A percentile compares a stretch with the other conserved stretches of the same genome.
These are phyloP conservation scores for Drosophila histrio DNA, from an alignment of 2,888 invertebrate species.

Conservation along the genomic window DNA sequence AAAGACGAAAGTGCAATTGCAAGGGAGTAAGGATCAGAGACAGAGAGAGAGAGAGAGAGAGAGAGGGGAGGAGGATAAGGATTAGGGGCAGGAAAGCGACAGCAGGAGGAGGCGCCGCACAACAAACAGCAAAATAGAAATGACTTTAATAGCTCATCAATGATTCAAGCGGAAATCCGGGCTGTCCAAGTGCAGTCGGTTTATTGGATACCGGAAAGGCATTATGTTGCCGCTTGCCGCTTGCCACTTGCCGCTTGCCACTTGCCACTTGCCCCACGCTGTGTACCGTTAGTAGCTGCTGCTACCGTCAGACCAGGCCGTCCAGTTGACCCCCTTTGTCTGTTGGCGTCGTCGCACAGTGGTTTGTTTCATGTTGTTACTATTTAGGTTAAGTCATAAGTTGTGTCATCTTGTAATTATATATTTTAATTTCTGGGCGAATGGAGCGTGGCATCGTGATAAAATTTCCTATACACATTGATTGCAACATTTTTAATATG, in stretches of 20 bases:
- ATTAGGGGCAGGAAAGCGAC: not conserved
- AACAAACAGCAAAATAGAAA: constrained; percentile 78
- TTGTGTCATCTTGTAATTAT: too few species aligned
- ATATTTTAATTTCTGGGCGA: too few species aligned
- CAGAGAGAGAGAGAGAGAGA: fast-evolving
- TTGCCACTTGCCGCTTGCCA: not conserved
- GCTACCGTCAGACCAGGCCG: constrained; percentile 9
- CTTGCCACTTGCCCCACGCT: constrained; percentile 7
- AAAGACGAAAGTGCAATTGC: constrained; percentile 31
- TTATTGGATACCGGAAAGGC: constrained; percentile 82
- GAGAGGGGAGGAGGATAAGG: too few species aligned
- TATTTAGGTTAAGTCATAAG: too few species aligned
- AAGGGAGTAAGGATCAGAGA: constrained; percentile 9
- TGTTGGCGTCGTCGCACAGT: not conserved
- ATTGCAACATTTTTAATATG: too few species aligned
- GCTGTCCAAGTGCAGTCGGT: constrained; percentile 84
- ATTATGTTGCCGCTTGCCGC: constrained; percentile 65
- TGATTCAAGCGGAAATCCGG: constrained; percentile 84
- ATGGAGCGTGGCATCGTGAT: too few species aligned
- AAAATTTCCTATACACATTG: too few species aligned
- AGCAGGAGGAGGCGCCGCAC: constrained; percentile 30
- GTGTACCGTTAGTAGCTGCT: constrained; percentile 14
- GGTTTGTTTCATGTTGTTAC: too few species aligned
- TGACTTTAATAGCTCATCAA: constrained; percentile 84
- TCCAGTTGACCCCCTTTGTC: constrained; percentile 1